Evolutionary conservation across 2,888 invertebrate species (phyloP), one percentile per base, ranked within the genome.

Genomic region (Hypsopygia costalis): DNA sequence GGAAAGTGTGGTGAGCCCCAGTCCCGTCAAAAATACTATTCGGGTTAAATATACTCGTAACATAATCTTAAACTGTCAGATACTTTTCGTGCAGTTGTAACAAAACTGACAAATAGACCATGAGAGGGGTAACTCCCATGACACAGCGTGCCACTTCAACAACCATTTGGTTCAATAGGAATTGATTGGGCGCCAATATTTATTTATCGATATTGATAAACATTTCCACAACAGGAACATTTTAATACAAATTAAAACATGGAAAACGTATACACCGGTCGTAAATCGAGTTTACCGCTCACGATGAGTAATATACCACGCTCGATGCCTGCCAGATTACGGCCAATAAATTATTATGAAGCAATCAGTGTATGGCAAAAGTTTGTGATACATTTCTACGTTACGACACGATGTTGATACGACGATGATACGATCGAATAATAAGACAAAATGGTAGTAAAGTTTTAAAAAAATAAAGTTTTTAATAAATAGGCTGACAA

Each of bases 301-400:
- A 52, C 60, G 76, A 75, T 81, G 82, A 80, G 81, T 77, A 78
- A 81, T 82, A 76, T 64, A 73, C 66, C 65, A 65, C 69, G 75
- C 74, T 75, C 72, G 71, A 73, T 78, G 69, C 74, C 63, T 65
- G 62, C 56, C 79, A 73, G 78, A 85, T 83, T 81, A 83, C 76
- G 67, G 69, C 76, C 77, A 74, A 85, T 83, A 82, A 82, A 85
- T 83, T 85, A 83, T 83, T 85, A 82, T 85, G 80, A 80, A 83
- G 79, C 83, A 85, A 85, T 86, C 82, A 78, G 74, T 81, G 80
- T 83, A 82, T 75, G 71, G 73, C 62, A 70, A 79, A 82, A 83
- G 73, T 82, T 83, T 75, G 47, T 47, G 49, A 27, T 11, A 25
- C 27, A 11, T 62, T 78, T 67, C 55, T 11, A 47, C 1, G 6